phyloP scores from a whole-genome alignment of 64 coral and sea anemone species.

The Montipora cactus region DNA sequence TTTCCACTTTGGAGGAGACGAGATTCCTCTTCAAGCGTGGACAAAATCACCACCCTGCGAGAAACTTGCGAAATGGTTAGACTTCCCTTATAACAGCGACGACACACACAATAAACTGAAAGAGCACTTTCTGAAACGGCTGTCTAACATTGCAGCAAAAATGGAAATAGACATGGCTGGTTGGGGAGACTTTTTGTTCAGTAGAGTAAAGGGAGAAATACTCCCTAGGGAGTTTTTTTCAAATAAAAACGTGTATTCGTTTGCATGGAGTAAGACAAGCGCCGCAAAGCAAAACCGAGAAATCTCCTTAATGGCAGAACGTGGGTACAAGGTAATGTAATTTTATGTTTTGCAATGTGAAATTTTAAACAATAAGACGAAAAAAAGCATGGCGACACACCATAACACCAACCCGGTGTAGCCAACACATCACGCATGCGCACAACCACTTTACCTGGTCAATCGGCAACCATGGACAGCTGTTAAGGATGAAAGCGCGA shows the following conservation, averaged over 20 bases:
- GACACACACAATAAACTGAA: slow-evolving; percentile 2
- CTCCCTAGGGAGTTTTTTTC: slow-evolving; percentile 41
- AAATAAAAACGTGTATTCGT: slow-evolving; percentile 67
- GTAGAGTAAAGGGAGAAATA: neutral
- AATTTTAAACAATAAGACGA: too few relatives aligned
- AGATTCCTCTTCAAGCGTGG: slow-evolving; percentile 66
- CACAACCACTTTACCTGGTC: too few relatives aligned
- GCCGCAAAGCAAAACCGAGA: slow-evolving; percentile 44
- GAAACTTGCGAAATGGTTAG: slow-evolving; percentile 1
- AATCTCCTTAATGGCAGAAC: slow-evolving; percentile 52
- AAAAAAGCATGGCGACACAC: too few relatives aligned
- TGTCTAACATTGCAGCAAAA: slow-evolving; percentile 2
- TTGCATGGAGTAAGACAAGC: slow-evolving; percentile 68
- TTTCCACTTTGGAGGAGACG: slow-evolving; percentile 82
- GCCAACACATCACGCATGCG: too few relatives aligned
- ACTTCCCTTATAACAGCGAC: neutral
- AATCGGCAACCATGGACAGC: too few relatives aligned
- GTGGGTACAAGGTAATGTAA: neutral
- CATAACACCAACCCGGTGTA: too few relatives aligned
- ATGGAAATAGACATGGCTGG: slow-evolving; percentile 40
- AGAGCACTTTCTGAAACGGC: slow-evolving; percentile 2
- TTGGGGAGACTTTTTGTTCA: slow-evolving; percentile 73
- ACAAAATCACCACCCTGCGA: slow-evolving; percentile 55
- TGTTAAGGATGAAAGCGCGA: too few relatives aligned
- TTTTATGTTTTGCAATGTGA: neutral